These are phyloP conservation scores for Nephrotoma appendiculata DNA, from an alignment of 2,888 invertebrate species.

Conservation along the genomic window DNA sequence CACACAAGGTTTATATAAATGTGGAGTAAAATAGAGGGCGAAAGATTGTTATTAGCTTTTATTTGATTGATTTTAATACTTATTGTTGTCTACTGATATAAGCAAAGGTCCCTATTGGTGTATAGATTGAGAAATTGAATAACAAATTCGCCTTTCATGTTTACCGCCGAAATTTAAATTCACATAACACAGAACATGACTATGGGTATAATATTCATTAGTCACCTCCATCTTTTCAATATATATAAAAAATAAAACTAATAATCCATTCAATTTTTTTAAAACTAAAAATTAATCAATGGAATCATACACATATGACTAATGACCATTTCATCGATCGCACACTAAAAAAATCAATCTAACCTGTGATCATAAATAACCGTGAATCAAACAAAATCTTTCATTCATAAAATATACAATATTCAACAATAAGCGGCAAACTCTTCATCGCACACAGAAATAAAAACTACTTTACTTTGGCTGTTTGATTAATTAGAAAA, in stretches of 20 bases:
- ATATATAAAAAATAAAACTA: background rate
- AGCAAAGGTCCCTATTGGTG: background rate
- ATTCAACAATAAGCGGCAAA: background rate
- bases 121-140: background rate
- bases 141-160: background rate
- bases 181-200: background rate
- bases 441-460: background rate
- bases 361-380: background rate
- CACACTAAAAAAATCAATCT: background rate
- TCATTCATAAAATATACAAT: background rate
- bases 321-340: background rate
- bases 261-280: background rate
- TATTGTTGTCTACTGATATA: background rate
- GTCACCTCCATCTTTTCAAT: background rate
- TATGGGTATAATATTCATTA: background rate
- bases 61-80: background rate
- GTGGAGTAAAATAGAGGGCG: background rate
- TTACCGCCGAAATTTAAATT: background rate
- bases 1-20: background rate
- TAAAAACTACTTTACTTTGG: background rate
- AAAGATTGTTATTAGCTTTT: background rate
- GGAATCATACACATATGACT: background rate
- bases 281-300: background rate
- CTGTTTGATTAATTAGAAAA: background rate
- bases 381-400: background rate